Base-by-base conservation (phyloP, 2,888 invertebrate species). In the Apodemia duryi region DNA sequence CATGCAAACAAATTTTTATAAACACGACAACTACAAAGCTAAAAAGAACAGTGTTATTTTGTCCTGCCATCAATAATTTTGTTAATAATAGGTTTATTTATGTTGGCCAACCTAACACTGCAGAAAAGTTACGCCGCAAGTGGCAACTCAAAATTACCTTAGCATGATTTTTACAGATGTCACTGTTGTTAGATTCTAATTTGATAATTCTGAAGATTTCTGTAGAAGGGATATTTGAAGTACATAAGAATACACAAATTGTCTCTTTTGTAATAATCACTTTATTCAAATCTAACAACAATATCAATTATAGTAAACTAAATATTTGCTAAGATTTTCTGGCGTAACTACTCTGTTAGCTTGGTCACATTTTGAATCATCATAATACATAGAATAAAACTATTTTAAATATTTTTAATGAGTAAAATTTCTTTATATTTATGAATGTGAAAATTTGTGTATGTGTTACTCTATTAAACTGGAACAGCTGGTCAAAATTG, bases 1-100 rank as follows among this genome's bases (percentile, higher is more conserved):
- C 92, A 91, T 92, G 91, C 91, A 88, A 74, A 71, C 77, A 77
- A 74, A 79, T 78, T 81, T 72, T 81, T 75, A 71, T 79, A 82
- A 73, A 74, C 74, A 72, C 72, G 74, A 82, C 74, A 80, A 74
- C 75, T 57, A 79, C 76, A 69, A 64, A 74, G 71, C 61, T 63
- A 63, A n/a, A 60, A 49, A 57, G 28, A 21, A 43, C 41, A 51
- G 52, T 46, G 32, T 35, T 49, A 57, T n/a, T 62, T 63, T n/a
- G 54, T 63, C 52, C 43, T 43, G 57, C 63, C 51, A 51, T 49
- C 51, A 62, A 62, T 46, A 49, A 29, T 52, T 57, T 43, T 61
- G 11, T 64, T 21, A 61, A 61, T 7, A 43, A 32, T 62, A 63
- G 21, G 21, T 51, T 43, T 51, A 21, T 51, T 51, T 5, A 51